phyloP scores from a whole-genome alignment of 2,113 vertebrate species.

The Alces alces region DNA sequence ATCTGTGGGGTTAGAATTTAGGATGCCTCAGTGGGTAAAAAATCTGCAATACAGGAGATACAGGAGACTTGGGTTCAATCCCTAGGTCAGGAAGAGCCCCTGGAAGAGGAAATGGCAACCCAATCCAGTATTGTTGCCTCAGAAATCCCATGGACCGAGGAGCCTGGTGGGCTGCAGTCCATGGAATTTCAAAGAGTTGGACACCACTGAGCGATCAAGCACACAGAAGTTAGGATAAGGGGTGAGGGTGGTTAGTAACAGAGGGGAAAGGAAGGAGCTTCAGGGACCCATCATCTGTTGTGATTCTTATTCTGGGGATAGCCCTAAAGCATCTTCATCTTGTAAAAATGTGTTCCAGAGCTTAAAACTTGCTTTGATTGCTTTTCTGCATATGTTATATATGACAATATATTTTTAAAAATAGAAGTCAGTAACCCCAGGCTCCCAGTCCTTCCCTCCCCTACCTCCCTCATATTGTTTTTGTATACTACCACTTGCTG shows the following conservation, averaged over 20 bases:
- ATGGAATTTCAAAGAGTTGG: not conserved
- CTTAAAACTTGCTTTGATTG: not conserved
- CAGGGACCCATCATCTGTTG: not conserved
- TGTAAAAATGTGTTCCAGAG: not conserved
- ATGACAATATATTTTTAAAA: not conserved
- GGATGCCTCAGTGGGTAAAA: not conserved
- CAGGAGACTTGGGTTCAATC: not conserved
- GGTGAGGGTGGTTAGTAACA: not conserved
- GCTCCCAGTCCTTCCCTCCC: not conserved
- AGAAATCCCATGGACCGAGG: not conserved
- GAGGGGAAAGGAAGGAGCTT: not conserved
- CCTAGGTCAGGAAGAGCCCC: not conserved
- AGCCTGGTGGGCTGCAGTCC: not conserved
- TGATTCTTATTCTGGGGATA: not conserved
- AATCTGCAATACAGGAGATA: not conserved
- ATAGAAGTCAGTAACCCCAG: not conserved
- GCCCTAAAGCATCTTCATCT: not conserved
- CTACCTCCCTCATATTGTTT: not conserved
- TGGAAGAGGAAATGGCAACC: not conserved
- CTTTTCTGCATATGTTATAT: not conserved
- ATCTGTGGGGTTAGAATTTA: not conserved
- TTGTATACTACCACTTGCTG: not conserved
- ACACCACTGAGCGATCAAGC: not conserved
- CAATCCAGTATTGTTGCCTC: not conserved
- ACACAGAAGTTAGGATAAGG: not conserved